Percentiles rank a stretch among this genome's conserved stretches.
These are phyloP conservation scores for Venustaconcha ellipsiformis DNA, from an alignment of 1,140 invertebrate genomes.

Conservation along the genomic window DNA sequence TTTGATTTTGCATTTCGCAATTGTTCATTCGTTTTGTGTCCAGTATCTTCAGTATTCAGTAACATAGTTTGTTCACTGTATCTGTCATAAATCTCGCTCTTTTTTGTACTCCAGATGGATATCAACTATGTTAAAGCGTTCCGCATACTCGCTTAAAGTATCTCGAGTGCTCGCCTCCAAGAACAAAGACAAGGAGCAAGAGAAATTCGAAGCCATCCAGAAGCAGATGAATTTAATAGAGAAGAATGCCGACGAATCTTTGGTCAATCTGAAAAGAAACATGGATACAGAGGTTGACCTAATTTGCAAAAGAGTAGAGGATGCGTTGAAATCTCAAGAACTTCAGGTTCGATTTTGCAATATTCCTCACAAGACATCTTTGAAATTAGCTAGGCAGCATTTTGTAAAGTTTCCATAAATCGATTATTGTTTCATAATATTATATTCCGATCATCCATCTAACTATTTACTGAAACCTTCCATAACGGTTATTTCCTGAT, in stretches of 20 bases:
- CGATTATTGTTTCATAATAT: no score
- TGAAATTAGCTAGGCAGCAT: no score
- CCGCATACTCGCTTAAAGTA: conserved; percentile 19
- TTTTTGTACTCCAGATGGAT: conserved; percentile 9
- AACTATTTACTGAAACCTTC: no score
- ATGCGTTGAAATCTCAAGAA: conserved; percentile 14
- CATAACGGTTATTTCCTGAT: no score
- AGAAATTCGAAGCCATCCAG: conserved; percentile 12
- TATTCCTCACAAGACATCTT: no score
- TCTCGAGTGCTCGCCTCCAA: conserved; percentile 23
- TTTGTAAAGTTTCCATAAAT: no score
- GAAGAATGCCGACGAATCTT: conserved; percentile 14
- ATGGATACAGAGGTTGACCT: conserved; percentile 13
- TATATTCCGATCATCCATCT: no score
- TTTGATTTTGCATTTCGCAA: no score
- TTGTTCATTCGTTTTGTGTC: no score
- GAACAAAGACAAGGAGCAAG: conserved; percentile 27
- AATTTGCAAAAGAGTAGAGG: conserved; percentile 6
- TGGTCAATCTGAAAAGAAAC: conserved; percentile 14
- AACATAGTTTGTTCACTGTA: background rate
- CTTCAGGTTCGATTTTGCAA: no score
- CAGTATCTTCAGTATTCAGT: background rate
- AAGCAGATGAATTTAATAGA: conserved; percentile 6
- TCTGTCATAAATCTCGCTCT: background rate
- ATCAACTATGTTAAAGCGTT: conserved; percentile 16